phyloP scores from a whole-genome alignment of 1,140 invertebrate genomes.

The Coenobita brevimanus region DNA sequence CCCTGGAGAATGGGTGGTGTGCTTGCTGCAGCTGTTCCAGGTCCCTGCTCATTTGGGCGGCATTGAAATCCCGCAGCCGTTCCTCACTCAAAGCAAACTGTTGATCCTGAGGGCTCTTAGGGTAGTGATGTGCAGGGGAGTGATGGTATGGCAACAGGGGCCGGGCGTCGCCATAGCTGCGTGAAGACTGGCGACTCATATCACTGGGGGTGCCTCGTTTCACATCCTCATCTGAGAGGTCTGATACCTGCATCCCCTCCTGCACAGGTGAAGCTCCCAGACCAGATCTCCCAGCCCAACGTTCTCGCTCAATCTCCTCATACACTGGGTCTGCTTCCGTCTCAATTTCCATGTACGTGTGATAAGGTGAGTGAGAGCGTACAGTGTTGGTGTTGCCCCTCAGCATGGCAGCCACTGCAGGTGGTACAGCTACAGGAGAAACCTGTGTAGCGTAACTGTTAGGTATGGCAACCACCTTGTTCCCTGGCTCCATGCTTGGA shows the following conservation, averaged over 20 bases:
- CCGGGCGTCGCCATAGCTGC: conserved; percentile 86
- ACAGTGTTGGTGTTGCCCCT: conserved; percentile 42
- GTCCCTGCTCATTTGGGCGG: conserved; percentile 67
- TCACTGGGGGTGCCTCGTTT: conserved; percentile 80
- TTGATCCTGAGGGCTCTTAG: conserved; percentile 59
- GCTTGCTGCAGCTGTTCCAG: conserved; percentile 63
- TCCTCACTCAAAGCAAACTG: conserved; percentile 66
- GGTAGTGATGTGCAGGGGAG: conserved; percentile 43
- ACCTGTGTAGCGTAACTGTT: conserved; percentile 62
- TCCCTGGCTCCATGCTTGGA: conserved; percentile 47
- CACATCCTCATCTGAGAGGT: conserved; percentile 86
- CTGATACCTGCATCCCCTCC: conserved; percentile 78
- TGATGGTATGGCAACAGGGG: conserved; percentile 80
- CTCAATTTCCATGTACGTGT: conserved; percentile 81
- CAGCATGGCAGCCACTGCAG: conserved; percentile 48
- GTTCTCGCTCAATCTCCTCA: conserved; percentile 83
- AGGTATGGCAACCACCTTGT: conserved; percentile 49
- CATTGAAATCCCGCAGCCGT: conserved; percentile 67
- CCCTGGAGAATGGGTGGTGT: conserved; percentile 70
- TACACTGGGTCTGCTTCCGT: conserved; percentile 85
- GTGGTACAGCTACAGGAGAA: conserved; percentile 42
- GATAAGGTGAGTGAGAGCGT: conserved; percentile 74
- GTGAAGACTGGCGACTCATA: conserved; percentile 83
- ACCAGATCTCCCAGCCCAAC: conserved; percentile 71
- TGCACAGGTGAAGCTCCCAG: conserved; percentile 34